Evolutionary conservation across 2,888 invertebrate species (phyloP).

Genomic region (Laothoe populi): DNA sequence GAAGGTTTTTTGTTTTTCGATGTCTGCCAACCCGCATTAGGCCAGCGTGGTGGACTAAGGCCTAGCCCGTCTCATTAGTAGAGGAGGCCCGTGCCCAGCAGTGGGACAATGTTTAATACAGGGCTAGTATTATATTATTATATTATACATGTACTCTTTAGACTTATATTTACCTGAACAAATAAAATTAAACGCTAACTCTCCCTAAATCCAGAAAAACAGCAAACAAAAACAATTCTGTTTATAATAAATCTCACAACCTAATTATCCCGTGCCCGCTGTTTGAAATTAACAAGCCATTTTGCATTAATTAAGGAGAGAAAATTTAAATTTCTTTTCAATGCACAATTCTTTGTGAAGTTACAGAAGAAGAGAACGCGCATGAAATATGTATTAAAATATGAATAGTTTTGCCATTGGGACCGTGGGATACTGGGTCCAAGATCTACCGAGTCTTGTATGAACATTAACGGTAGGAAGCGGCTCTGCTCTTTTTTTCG

Average conservation of each 20-base stretch:
- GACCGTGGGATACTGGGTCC: background rate
- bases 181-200: background rate
- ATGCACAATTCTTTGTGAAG: conserved; percentile 11
- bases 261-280: conserved; percentile 18
- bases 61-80: too few relatives aligned
- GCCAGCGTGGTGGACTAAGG: too few relatives aligned
- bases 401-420: conserved; percentile 11
- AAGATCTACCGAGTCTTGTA: too few relatives aligned
- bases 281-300: conserved; percentile 18
- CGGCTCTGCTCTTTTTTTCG: too few relatives aligned
- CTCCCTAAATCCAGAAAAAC: conserved; percentile 3
- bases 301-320: conserved; percentile 19
- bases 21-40: too few relatives aligned
- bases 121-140: too few relatives aligned
- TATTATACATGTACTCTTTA: background rate
- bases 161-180: background rate
- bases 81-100: too few relatives aligned
- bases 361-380: background rate
- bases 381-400: conserved; percentile 23
- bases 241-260: conserved; percentile 21
- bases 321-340: conserved; percentile 24
- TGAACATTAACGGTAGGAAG: too few relatives aligned
- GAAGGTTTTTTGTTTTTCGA: too few relatives aligned
- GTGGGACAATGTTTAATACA: too few relatives aligned
- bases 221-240: conserved; percentile 21